Evolutionary conservation across 1,140 invertebrate species (phyloP), one percentile per base, ranked within the genome.

Genomic region (Aphelinus atriplicis): DNA sequence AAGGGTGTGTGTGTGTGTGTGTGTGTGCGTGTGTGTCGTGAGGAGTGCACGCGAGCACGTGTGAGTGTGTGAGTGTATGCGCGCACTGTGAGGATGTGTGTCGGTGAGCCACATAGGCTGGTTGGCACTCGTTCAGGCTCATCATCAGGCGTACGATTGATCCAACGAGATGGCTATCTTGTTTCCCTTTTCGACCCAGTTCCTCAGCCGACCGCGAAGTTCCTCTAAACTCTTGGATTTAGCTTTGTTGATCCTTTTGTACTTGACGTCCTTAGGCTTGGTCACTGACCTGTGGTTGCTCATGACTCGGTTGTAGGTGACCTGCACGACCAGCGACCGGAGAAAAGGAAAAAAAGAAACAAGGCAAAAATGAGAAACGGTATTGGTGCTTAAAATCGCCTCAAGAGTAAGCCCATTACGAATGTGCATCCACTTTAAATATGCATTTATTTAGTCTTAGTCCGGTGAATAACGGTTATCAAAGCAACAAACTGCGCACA

Each of bases 221-320:
- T 96, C 95, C 81, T 96, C 95, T 63, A 96, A 87, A 81, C 94
- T 95, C 87, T 95, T 95, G 46, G 94, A 95, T 85, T 96, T 96
- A 3, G 94, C 94, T 83, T 96, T 95, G 82, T 95, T 96, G 85
- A 96, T 96, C 78, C 94, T 90, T 83, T 95, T 95, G 88, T 95
- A 96, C 85, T 96, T 96, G 3, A 96, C 94, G 82, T 96, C 95
- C 87, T 96, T 96, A 71, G 95, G 94, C 86, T 96, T 96, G 2
- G 94, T 95, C 58, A 96, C 95, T 61, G 94, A 95, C 76, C 95
- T 90, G 86, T 96, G 95, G 85, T 96, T 96, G 46, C 93, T 94
- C 95, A 96, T 96, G 62, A 96, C 94, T 77, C 94, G 89, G 85
- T 95, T 96, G 85, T 95, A 96, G 6, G 93, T 94, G 9, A 94